Percentiles rank a stretch among this genome's conserved stretches.
These are phyloP conservation scores for Drosophila fungiperda DNA, from an alignment of 2,888 invertebrate species.

Conservation along the genomic window DNA sequence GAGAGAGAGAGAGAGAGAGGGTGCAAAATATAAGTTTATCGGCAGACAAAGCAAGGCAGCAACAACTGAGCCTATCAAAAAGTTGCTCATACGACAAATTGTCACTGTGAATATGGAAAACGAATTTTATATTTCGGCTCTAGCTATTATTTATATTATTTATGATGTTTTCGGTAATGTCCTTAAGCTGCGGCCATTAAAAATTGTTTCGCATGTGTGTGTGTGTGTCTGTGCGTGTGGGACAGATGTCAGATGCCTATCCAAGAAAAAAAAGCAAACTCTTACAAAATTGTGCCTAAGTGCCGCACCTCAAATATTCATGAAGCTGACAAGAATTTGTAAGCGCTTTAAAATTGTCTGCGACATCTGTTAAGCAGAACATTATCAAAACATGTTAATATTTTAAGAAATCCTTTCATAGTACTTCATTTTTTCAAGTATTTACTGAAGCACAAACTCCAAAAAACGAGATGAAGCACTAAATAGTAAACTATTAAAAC, in stretches of 20 bases:
- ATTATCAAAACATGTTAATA: neutral
- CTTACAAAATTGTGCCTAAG: constrained; percentile 68
- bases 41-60: constrained; percentile 27
- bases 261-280: constrained; percentile 25
- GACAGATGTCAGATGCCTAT: constrained; percentile 58
- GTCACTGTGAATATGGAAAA: constrained; percentile 51
- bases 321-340: constrained; percentile 45
- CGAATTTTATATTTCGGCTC: constrained; percentile 65
- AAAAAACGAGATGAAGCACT: constrained; percentile 25
- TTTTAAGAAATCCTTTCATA: neutral
- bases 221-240: constrained; percentile 1
- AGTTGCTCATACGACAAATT: constrained; percentile 75
- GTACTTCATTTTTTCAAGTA: constrained; percentile 2
- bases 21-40: constrained; percentile 56
- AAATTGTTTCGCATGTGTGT: constrained; percentile 34
- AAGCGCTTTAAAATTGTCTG: constrained; percentile 6
- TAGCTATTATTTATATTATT: constrained; percentile 75
- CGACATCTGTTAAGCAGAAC: constrained; percentile 4
- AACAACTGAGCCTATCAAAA: constrained; percentile 65
- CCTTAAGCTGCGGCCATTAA: constrained; percentile 69
- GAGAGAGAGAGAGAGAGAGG: neutral
- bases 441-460: constrained; percentile 14
- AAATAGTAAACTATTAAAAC: constrained; percentile 73
- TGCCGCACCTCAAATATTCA: constrained; percentile 67
- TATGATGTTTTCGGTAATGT: constrained; percentile 64